Evolutionary conservation across 30 jellyfish, hydroid and myxozoan genomes (phyloP).

Genomic region (Pseudorhiza aurosa): DNA sequence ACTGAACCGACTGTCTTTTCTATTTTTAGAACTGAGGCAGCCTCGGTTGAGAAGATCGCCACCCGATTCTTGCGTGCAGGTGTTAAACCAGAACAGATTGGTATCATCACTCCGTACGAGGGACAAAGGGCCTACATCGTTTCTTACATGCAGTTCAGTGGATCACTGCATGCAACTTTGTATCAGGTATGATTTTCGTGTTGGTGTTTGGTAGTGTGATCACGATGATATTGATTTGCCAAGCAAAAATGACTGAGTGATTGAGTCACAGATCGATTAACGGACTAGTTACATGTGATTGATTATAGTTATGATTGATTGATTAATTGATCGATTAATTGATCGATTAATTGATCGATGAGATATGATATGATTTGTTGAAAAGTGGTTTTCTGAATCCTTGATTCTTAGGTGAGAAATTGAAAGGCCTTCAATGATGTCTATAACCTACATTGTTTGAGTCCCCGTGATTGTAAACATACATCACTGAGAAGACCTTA

Average conservation of each 20-base stretch:
- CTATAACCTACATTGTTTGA: constrained; percentile 24
- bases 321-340: too few species aligned
- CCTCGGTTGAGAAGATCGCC: constrained; percentile 96
- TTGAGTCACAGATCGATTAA: not conserved
- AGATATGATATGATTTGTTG: too few species aligned
- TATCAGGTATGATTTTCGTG: constrained; percentile 91
- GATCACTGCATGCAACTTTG: constrained; percentile 88
- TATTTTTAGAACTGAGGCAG: constrained; percentile 93
- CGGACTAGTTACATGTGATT: not conserved
- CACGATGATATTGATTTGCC: not conserved
- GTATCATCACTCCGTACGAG: constrained; percentile 98
- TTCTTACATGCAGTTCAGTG: constrained; percentile 98
- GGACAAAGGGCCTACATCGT: constrained; percentile 99
- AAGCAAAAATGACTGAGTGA: not conserved
- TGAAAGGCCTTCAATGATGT: constrained; percentile 10
- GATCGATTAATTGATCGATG: too few species aligned
- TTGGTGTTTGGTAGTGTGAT: not conserved
- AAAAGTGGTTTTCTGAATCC: too few species aligned
- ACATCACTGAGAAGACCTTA: constrained; percentile 5
- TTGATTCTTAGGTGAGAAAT: too few species aligned
- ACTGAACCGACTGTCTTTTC: too few species aligned
- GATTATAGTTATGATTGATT: too few species aligned
- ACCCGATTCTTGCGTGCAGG: constrained; percentile 99
- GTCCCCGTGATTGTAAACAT: not conserved
- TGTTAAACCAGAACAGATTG: constrained; percentile 98